A percentile compares a stretch with the other conserved stretches of the same genome.
These are phyloP conservation scores for Papilio glaucus DNA, from an alignment of 1,140 invertebrate species.

Conservation along the genomic window DNA sequence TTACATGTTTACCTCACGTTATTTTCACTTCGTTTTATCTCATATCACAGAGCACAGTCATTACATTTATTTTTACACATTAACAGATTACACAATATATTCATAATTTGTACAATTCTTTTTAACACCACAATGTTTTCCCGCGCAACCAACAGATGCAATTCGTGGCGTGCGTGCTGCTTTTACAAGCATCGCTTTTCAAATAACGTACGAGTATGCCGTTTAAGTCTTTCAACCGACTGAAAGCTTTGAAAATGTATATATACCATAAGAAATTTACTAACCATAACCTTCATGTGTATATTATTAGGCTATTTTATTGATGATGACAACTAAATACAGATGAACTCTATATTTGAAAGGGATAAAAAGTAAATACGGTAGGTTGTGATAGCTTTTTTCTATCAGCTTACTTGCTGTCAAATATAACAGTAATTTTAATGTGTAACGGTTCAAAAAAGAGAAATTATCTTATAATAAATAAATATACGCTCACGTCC, in stretches of 20 bases:
- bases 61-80: not conserved
- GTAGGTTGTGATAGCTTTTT: no score
- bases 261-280: not conserved
- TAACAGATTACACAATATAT: no score
- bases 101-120: not conserved
- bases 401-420: no score
- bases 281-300: no score
- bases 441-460: no score
- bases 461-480: no score
- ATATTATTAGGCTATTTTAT: no score
- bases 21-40: not conserved
- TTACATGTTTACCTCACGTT: not conserved
- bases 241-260: not conserved
- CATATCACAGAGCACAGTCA: not conserved
- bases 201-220: conserved; percentile 17
- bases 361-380: no score
- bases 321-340: no score
- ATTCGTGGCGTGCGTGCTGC: conserved; percentile 22
- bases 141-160: not conserved
- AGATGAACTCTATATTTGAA: no score
- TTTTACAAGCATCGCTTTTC: conserved; percentile 4
- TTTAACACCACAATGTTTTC: not conserved
- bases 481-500: no score
- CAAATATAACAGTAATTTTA: no score
- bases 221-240: not conserved